Evolutionary conservation across 2,113 vertebrate species (phyloP), one percentile per base, ranked within the genome.

Genomic region (Charadrius vociferus): DNA sequence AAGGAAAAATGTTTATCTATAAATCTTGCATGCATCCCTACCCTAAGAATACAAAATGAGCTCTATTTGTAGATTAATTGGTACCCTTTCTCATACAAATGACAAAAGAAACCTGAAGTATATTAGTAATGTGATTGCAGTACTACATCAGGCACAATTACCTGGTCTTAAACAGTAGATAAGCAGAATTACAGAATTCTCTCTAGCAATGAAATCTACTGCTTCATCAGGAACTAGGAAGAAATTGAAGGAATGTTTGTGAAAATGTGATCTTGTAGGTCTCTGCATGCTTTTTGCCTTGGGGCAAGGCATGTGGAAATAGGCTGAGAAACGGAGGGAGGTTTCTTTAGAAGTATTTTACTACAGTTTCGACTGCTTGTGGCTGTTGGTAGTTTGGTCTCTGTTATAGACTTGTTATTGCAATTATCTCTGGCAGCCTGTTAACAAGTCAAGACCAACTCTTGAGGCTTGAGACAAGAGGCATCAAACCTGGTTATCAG

Each of bases 91-190:
- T 96, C 90, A 93, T 94, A 96, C 56, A 97, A 91, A 94, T 75
- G 41, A 87, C 93, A 80, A 67, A 94, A 78, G 95, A 96, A 59
- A 65, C 63, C 79, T 95, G 83, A 77, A 88, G 45, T 89, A 61
- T 80, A 89, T 94, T 77, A 91, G 45, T 75, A 84, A 95, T 81
- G 73, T 93, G 87, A 94, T 90, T 77, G 97, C 91, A 91, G 95
- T 86, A 81, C 55, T 96, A 87, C 86, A 97, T 96, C 93, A 87
- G 56, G 67, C 45, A 81, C 47, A 92, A 91, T 92, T 96, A 96
- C 91, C 85, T 96, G 97, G 93, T 96, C 96, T 94, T 56, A 45
- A 97, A 81, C 30, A 93, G 86, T 75, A 50, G 95, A 95, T 95
- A 97, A 96, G 93, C 84, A 92, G 83, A 96, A 88, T 86, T 91